phyloP scores from a whole-genome alignment of 2,888 invertebrate species.

The Subacronicta megacephala region DNA sequence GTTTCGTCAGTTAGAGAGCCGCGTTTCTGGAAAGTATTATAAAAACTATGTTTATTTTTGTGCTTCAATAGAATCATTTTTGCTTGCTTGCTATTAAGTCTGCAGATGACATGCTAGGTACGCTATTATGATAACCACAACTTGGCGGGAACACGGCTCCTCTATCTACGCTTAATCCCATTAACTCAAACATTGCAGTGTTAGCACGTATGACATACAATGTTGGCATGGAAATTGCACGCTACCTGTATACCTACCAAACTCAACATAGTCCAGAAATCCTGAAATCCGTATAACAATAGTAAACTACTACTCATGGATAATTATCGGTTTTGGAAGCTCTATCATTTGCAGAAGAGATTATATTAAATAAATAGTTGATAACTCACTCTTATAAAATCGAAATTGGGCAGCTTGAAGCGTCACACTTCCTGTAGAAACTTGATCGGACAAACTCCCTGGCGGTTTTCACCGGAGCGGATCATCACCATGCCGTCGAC shows the following conservation, averaged over 20 bases:
- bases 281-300: no score
- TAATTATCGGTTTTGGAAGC: no score
- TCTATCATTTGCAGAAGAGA: neutral
- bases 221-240: slow-evolving; percentile 2
- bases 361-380: neutral
- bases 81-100: no score
- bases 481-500: slow-evolving; percentile 98
- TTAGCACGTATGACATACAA: neutral
- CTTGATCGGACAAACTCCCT: slow-evolving; percentile 97
- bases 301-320: no score
- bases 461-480: slow-evolving; percentile 97
- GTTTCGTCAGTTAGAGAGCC: slow-evolving; percentile 79
- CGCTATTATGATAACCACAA: neutral
- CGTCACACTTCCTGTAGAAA: slow-evolving; percentile 98
- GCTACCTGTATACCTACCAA: no score
- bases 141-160: slow-evolving; percentile 8
- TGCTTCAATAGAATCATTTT: neutral
- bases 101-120: neutral
- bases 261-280: no score
- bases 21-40: slow-evolving; percentile 75
- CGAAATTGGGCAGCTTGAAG: slow-evolving; percentile 82
- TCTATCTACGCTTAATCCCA: slow-evolving; percentile 2
- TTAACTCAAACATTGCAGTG: no score
- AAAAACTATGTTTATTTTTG: slow-evolving; percentile 1
- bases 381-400: slow-evolving; percentile 73